Base-by-base conservation (phyloP, 1,140 invertebrate genomes). In the Caerostris extrusa region DNA sequence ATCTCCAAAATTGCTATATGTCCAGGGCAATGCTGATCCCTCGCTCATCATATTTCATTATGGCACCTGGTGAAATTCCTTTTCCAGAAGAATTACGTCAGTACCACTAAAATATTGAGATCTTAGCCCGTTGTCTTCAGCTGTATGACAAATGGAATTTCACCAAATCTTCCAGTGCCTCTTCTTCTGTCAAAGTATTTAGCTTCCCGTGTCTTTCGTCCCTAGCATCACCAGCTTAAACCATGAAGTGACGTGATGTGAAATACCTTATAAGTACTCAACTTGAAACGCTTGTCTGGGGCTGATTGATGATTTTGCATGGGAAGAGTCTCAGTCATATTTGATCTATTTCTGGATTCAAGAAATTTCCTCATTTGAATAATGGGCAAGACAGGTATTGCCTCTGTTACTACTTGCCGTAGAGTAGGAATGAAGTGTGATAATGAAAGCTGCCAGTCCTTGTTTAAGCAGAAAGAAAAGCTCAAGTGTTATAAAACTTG, bases 51-150 rank as follows among this genome's bases (percentile, higher is more conserved):
- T 34, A 77, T 77, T 34, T 77, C 69, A 19, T 50, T 77, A 34
- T 77, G 34, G 8, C 19, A 53, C 19, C 69, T 12, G 5, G 19
- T 19, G 50, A 77, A 77, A 77, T 3, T 77, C 34, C 50, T 77
- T 34, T 34, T 77, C 50, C 50, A 34, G 50, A 77, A 77, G 10
- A 77, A 3, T 12, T 34, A 77, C 50, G 69, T 77, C 69, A 77
- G 69, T 77, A 50, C 69, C 69, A 77, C 69, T 83, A 58, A 83
- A 83, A 83, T 83, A 83, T 83, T 83, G 53, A 83, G 82, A 83
- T 83, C 82, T 57, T 83, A 83, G 56, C 57, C 82, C 56, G 56
- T 83, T 56, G 34, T 19, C 34, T 58, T 58, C 56, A 19, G 53
- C 82, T 83, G 82, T 58, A 83, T 83, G 82, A 83, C n/a, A 57